Percentiles rank a stretch among this genome's conserved stretches.
phyloP scores from a whole-genome alignment of 2,797 vertebrate species.

The Todus mexicanus region DNA sequence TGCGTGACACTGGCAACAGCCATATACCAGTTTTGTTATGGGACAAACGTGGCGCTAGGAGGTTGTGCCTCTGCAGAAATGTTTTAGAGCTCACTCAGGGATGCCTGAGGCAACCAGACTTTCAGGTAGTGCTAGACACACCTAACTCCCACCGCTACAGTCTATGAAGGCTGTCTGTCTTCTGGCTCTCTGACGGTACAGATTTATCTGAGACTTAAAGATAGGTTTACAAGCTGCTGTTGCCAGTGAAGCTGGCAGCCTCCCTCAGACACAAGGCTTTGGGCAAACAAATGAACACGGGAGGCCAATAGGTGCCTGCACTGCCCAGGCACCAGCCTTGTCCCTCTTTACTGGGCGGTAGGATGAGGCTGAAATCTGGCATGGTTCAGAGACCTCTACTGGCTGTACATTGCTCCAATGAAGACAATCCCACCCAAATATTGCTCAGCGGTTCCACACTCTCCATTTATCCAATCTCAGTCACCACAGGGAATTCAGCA shows the following conservation, averaged over 20 bases:
- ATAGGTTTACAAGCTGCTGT: neutral
- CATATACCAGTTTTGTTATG: neutral
- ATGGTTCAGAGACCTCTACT: neutral
- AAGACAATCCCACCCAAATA: neutral
- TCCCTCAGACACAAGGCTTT: neutral
- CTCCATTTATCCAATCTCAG: neutral
- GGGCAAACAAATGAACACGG: neutral
- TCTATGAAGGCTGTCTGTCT: neutral
- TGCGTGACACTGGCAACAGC: neutral
- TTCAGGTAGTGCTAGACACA: neutral
- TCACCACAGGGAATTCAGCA: neutral
- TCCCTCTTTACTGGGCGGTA: neutral
- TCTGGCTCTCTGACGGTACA: neutral
- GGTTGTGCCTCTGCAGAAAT: neutral
- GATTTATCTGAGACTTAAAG: neutral
- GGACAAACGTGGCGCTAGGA: neutral
- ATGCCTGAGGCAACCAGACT: neutral
- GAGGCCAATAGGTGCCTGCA: neutral
- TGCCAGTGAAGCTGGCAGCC: neutral
- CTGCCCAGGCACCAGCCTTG: neutral
- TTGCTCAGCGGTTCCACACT: neutral
- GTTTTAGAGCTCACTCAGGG: neutral
- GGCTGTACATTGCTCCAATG: neutral
- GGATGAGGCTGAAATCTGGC: neutral
- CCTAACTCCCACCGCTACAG: rapidly evolving